Percentiles rank a stretch among this genome's conserved stretches.
Evolutionary conservation across 2,797 vertebrate species (phyloP).

Genomic region (Sardinella longiceps): DNA sequence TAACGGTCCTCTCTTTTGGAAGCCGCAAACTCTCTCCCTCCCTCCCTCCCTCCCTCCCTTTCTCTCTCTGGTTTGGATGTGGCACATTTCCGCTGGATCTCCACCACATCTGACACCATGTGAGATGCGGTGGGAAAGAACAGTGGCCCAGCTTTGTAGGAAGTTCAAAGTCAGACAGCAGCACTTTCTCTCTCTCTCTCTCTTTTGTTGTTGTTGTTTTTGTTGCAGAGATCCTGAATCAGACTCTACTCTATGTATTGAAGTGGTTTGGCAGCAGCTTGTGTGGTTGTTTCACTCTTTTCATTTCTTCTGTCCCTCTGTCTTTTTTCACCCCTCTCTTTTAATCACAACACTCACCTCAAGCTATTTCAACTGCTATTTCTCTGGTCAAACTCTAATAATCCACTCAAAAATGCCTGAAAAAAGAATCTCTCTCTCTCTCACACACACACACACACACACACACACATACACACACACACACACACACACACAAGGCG

Average conservation of each 20-base stretch:
- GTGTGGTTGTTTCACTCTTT: background rate
- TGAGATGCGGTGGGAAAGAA: background rate
- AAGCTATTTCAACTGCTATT: background rate
- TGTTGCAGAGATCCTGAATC: background rate
- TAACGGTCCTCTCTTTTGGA: background rate
- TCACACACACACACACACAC: background rate
- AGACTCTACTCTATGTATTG: background rate
- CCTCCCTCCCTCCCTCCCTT: too few relatives aligned
- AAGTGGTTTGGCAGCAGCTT: background rate
- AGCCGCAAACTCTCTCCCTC: background rate
- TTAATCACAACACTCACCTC: background rate
- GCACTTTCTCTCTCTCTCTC: background rate
- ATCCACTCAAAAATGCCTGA: too few relatives aligned
- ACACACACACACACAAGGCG: background rate
- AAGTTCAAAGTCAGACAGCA: slow-evolving; percentile 26
- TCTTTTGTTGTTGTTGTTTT: background rate
- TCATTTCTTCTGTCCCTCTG: background rate
- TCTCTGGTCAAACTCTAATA: background rate
- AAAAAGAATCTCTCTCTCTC: background rate
- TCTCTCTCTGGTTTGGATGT: background rate
- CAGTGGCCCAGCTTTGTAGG: slow-evolving; percentile 22
- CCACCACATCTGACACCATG: background rate
- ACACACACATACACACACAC: background rate
- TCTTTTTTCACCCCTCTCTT: background rate
- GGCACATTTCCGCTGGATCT: background rate